Conservation (phyloP, 2,113 vertebrate genomes). For the Anolis carolinensis region DNA sequence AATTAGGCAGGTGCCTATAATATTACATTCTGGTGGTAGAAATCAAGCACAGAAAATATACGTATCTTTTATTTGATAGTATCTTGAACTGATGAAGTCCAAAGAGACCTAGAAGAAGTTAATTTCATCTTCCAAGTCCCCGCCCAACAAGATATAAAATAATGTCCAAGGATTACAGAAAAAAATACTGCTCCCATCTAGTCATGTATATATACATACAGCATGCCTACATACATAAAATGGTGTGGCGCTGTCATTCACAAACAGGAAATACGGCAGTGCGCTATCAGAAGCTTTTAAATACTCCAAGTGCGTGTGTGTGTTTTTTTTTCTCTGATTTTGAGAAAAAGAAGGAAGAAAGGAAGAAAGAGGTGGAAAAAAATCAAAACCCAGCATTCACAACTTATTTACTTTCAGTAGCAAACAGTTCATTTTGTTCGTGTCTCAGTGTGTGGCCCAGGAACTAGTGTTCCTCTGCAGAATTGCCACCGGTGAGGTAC, state of each 20-base stretch:
- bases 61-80: conserved; percentile 62
- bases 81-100: conserved; percentile 70
- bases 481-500: conserved; percentile 83
- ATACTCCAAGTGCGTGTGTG: conserved; percentile 68
- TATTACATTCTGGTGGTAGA: conserved; percentile 53
- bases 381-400: conserved; percentile 74
- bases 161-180: conserved; percentile 84
- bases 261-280: conserved; percentile 82
- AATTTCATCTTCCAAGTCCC: conserved; percentile 73
- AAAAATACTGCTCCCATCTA: conserved; percentile 85
- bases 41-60: conserved; percentile 64
- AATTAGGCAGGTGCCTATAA: conserved; percentile 63
- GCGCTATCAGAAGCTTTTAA: conserved; percentile 78
- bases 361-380: not conserved
- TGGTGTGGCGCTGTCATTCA: conserved; percentile 83
- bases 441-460: conserved; percentile 61
- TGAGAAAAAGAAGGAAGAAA: conserved; percentile 62
- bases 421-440: conserved; percentile 82
- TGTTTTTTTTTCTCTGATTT: conserved; percentile 74
- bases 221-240: conserved; percentile 87
- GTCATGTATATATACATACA: conserved; percentile 82
- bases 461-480: conserved; percentile 88
- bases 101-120: conserved; percentile 64
- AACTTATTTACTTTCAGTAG: conserved; percentile 84
- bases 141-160: conserved; percentile 82